Conservation (phyloP, 2,797 vertebrate genomes). For the Manis crassicaudata region DNA sequence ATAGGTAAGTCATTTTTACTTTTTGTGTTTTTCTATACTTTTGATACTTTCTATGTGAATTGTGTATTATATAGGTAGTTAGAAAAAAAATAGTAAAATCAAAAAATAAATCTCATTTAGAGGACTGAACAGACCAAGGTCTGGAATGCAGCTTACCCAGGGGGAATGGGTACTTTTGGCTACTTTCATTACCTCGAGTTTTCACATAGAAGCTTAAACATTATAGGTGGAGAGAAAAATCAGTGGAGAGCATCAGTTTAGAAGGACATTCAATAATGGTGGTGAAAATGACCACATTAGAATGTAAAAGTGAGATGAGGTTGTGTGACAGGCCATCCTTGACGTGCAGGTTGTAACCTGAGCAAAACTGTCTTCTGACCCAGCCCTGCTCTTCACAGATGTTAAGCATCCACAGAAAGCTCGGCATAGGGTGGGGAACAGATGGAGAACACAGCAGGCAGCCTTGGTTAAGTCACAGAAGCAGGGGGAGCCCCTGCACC, state of each 20-base stretch:
- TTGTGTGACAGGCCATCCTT: neutral
- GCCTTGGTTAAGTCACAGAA: neutral
- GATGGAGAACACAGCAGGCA: neutral
- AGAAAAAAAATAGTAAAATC: neutral
- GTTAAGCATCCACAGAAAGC: neutral
- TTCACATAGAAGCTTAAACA: neutral
- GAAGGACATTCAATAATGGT: neutral
- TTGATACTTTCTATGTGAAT: neutral
- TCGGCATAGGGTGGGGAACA: neutral
- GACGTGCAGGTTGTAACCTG: neutral
- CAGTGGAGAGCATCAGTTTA: neutral
- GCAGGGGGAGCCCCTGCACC: neutral
- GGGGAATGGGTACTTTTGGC: neutral
- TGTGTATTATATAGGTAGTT: neutral
- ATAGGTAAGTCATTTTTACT: neutral
- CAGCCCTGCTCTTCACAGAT: constrained; percentile 13
- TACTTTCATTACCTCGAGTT: constrained; percentile 1
- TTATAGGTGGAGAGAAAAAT: constrained; percentile 3
- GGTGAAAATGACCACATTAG: neutral
- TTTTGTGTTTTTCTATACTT: neutral
- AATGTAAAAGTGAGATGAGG: neutral
- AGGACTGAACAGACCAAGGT: neutral
- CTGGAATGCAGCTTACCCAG: neutral
- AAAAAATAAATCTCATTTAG: neutral
- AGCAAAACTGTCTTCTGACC: neutral